A percentile compares a stretch with the other conserved stretches of the same genome.
phyloP scores from a whole-genome alignment of 1,140 invertebrate genomes.

The Aphis gossypii region DNA sequence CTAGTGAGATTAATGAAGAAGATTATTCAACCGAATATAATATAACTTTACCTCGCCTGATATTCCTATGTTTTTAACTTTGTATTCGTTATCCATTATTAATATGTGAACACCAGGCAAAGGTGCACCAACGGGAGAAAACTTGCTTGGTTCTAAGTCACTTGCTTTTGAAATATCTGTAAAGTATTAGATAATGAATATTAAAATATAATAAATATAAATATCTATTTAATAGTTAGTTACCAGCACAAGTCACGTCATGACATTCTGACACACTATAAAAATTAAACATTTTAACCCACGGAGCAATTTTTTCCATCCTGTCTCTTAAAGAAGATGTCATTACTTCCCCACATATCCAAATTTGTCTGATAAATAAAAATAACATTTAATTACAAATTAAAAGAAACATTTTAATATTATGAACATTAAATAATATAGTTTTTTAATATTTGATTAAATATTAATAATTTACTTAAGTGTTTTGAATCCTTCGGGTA shows the following conservation, averaged over 20 bases:
- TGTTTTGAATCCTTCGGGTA: conserved; percentile 59
- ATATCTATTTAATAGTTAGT: background rate
- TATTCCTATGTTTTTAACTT: conserved; percentile 66
- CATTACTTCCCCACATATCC: conserved; percentile 62
- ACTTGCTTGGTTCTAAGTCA: conserved; percentile 58
- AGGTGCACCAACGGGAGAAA: conserved; percentile 64
- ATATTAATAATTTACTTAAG: conserved; percentile 60
- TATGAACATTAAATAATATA: background rate
- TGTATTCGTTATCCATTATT: conserved; percentile 65
- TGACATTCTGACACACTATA: conserved; percentile 63
- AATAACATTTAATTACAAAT: background rate
- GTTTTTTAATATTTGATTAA: background rate
- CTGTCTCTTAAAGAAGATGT: conserved; percentile 61
- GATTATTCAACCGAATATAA: background rate
- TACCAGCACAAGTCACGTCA: conserved; percentile 61
- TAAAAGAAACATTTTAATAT: background rate
- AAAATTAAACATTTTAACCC: conserved; percentile 62
- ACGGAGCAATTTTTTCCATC: conserved; percentile 59
- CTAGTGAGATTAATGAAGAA: background rate
- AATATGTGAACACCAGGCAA: conserved; percentile 65
- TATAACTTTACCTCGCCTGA: conserved; percentile 64
- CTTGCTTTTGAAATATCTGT: conserved; percentile 59
- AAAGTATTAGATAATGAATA: conserved; percentile 32
- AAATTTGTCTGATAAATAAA: conserved; percentile 60
- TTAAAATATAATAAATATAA: background rate